A percentile compares a stretch with the other conserved stretches of the same genome.
These are phyloP conservation scores for Tamias sibiricus DNA, from an alignment of 2,113 vertebrate genomes.

Conservation along the genomic window DNA sequence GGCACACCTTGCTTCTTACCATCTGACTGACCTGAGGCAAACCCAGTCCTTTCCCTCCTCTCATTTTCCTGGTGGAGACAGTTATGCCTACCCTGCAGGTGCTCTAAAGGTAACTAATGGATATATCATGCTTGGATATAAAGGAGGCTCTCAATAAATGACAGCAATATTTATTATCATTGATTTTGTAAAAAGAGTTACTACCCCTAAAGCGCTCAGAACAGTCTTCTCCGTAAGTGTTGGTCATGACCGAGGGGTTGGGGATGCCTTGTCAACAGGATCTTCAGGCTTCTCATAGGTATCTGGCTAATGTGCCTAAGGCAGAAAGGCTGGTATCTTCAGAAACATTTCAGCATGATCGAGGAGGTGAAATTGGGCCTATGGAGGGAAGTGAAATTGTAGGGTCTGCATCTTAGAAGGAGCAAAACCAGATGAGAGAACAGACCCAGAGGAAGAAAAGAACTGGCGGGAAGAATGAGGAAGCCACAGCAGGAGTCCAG, in stretches of 20 bases:
- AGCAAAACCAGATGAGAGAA: slow-evolving; percentile 14
- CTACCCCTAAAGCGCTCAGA: neutral
- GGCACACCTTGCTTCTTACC: neutral
- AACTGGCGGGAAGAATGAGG: neutral
- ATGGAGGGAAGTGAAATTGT: neutral
- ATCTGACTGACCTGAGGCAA: neutral
- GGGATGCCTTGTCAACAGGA: neutral
- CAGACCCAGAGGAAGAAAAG: neutral
- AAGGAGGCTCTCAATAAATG: neutral
- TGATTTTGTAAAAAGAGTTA: slow-evolving; percentile 3
- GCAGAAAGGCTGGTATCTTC: neutral
- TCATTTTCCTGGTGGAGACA: neutral
- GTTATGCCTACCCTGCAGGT: neutral
- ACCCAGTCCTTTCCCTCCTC: neutral
- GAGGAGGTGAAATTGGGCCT: neutral
- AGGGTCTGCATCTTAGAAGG: neutral
- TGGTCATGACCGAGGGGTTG: neutral
- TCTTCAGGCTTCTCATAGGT: neutral
- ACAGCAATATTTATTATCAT: neutral
- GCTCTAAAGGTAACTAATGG: neutral
- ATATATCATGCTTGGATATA: neutral
- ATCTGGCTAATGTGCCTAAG: neutral
- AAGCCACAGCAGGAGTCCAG: neutral
- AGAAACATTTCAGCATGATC: neutral
- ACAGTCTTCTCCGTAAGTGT: neutral